These are phyloP conservation scores for Eurystomus glaucurus DNA, from an alignment of 2,797 vertebrate species.

Conservation along the genomic window DNA sequence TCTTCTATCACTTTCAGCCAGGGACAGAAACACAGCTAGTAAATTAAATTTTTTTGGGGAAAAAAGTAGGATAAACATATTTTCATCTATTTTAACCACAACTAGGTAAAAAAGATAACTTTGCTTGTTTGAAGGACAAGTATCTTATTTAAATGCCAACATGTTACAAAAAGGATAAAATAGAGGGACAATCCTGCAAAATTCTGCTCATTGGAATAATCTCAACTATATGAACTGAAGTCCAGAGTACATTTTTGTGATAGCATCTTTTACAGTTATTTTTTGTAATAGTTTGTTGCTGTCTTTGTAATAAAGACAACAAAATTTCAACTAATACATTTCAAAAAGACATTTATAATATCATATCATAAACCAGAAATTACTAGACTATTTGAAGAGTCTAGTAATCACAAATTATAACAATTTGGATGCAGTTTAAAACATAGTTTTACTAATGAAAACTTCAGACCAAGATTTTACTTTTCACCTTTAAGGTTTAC, in stretches of 20 bases:
- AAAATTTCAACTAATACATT: not conserved
- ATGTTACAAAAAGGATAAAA: not conserved
- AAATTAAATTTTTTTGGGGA: not conserved
- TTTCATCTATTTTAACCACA: not conserved
- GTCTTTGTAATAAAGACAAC: not conserved
- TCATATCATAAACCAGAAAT: not conserved
- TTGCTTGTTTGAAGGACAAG: not conserved
- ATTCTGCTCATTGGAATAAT: not conserved
- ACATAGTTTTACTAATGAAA: not conserved
- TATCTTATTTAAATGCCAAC: not conserved
- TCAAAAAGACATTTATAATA: not conserved
- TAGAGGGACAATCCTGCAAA: not conserved
- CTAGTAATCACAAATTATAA: not conserved
- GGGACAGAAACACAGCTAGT: not conserved
- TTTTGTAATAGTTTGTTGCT: not conserved
- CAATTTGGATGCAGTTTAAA: not conserved
- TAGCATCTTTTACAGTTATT: not conserved
- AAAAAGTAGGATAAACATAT: not conserved
- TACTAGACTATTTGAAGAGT: not conserved
- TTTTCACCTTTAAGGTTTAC: not conserved
- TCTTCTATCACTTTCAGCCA: not conserved
- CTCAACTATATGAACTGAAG: not conserved
- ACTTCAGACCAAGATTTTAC: not conserved
- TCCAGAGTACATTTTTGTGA: not conserved
- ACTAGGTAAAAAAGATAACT: not conserved